Conservation (phyloP, 1,140 invertebrate species). For the Drosophila suzukii region DNA sequence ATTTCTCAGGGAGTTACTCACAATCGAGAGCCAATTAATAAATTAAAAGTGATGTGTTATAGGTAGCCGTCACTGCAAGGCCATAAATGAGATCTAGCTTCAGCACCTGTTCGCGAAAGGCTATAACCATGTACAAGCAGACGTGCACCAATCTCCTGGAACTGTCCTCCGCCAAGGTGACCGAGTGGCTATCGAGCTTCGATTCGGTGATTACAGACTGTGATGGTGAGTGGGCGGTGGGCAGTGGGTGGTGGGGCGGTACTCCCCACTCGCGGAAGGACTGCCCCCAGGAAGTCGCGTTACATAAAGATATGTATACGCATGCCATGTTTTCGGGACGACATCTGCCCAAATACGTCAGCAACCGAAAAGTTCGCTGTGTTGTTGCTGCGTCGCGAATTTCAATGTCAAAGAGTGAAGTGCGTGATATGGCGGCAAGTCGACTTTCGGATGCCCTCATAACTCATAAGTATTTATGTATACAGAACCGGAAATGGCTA, state of each 20-base stretch:
- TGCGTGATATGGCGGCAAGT: slow-evolving; percentile 18
- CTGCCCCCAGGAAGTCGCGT: slow-evolving; percentile 22
- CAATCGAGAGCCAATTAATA: slow-evolving; percentile 35
- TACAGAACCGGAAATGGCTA: too few relatives aligned
- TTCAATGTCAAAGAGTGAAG: slow-evolving; percentile 72
- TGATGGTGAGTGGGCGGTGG: slow-evolving; percentile 88
- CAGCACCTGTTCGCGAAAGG: slow-evolving; percentile 9
- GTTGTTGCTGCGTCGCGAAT: slow-evolving; percentile 39
- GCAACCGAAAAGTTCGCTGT: slow-evolving; percentile 4
- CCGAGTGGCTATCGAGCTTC: slow-evolving; percentile 89
- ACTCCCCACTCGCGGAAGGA: background rate
- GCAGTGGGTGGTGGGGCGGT: background rate
- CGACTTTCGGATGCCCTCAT: slow-evolving; percentile 25
- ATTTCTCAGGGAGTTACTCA: slow-evolving; percentile 37
- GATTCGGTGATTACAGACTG: slow-evolving; percentile 93
- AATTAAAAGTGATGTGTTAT: slow-evolving; percentile 41
- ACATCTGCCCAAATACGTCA: slow-evolving; percentile 29
- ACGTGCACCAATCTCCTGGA: slow-evolving; percentile 75
- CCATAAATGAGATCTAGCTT: slow-evolving; percentile 15
- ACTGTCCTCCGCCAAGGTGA: slow-evolving; percentile 85
- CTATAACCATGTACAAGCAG: slow-evolving; percentile 70
- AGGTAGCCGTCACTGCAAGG: slow-evolving; percentile 16
- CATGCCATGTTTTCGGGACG: background rate
- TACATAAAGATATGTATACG: slow-evolving; percentile 33
- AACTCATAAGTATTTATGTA: background rate